A percentile compares a stretch with the other conserved stretches of the same genome.
These are phyloP conservation scores for Drosophila leonis DNA, from an alignment of 2,888 invertebrate genomes.

Conservation along the genomic window DNA sequence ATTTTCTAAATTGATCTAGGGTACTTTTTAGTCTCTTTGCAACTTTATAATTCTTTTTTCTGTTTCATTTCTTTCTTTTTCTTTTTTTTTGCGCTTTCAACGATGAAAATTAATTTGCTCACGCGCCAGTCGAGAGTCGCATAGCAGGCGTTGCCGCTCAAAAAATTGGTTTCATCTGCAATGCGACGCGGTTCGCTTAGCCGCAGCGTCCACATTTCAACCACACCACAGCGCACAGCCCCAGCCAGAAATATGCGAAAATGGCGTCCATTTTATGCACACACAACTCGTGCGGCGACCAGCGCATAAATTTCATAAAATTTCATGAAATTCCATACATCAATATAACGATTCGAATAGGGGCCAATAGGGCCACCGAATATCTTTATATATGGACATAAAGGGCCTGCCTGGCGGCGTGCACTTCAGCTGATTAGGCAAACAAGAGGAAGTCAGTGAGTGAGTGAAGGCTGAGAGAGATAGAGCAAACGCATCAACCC, in stretches of 20 bases:
- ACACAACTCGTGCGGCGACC: constrained; percentile 45
- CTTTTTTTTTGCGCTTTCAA: constrained; percentile 24
- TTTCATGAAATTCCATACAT: constrained; percentile 71
- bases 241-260: constrained; percentile 45
- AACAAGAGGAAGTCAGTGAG: background rate
- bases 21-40: background rate
- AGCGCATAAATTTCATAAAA: constrained; percentile 72
- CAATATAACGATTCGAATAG: constrained; percentile 53
- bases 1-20: background rate
- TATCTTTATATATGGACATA: constrained; percentile 4
- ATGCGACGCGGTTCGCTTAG: constrained; percentile 69
- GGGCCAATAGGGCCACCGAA: constrained; percentile 8
- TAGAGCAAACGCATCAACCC: background rate
- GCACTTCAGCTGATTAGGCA: constrained; percentile 51
- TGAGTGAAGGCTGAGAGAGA: background rate
- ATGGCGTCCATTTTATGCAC: constrained; percentile 63
- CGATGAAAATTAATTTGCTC: constrained; percentile 78
- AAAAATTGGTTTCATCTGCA: constrained; percentile 75
- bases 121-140: constrained; percentile 63
- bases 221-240: background rate
- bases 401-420: constrained; percentile 13
- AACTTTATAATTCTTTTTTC: background rate
- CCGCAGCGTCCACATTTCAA: constrained; percentile 17
- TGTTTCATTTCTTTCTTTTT: constrained; percentile 27
- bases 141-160: constrained; percentile 35